Base-by-base conservation (phyloP, 2,113 vertebrate species). In the Myiozetetes cayanensis region DNA sequence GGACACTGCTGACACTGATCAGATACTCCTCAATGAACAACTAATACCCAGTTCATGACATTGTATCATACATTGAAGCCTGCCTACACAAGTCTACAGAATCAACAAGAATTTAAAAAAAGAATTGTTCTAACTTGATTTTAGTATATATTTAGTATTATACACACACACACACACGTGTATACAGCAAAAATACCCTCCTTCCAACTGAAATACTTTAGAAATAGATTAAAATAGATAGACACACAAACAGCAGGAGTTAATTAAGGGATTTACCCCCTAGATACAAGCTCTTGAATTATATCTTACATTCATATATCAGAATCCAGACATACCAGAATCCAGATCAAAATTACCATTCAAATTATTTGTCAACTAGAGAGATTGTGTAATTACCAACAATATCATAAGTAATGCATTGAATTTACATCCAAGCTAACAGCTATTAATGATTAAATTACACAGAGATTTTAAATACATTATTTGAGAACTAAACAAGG, bases 131-230 rank as follows among this genome's bases (percentile, higher is more conserved):
- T 63, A 44, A 63, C 27, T n/a, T 61, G 49, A 20, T 19, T 72
- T 67, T 41, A 61, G 8, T 28, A 16, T 37, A 41, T 50, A 43
- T 37, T 37, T n/a, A n/a, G n/a, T n/a, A n/a, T 19, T 59, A 33
- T 30, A 50, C 52, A 59, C 7, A 49, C 1, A 3, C 2, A 5
- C 3, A 5, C 7, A 19, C 24, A 35, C 3, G 24, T 5, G 12
- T 10, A 28, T 9, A 43, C 11, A 46, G 30, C 21, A 61, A 15
- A 30, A 16, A 41, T 30, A 79, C 1, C 1, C 8, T 65, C 10
- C 35, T 53, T 92, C 56, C 53, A 52, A 35, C 10, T 14, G 23
- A 79, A 75, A 39, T 58, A 21, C 3, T 86, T 68, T 46, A 19
- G 31, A 67, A 89, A 10, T 18, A 71, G 41, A 59, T 44, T 46